Evolutionary conservation across 1,140 invertebrate genomes (phyloP).

Genomic region (Drosophila orena): DNA sequence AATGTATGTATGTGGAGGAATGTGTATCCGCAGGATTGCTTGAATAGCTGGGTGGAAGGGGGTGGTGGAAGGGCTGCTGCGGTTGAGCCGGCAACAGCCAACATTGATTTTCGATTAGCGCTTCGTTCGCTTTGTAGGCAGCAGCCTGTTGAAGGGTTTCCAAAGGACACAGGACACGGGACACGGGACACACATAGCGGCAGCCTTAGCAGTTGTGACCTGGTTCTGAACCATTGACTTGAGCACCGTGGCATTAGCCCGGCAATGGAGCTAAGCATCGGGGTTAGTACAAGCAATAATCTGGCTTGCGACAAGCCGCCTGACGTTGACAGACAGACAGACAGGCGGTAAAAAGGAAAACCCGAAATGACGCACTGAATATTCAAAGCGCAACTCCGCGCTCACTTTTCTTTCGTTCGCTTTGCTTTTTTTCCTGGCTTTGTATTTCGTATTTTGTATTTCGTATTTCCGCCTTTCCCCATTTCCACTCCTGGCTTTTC

Average conservation of each 20-base stretch:
- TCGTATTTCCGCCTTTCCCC: conserved; percentile 26
- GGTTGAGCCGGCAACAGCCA: conserved; percentile 34
- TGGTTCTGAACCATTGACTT: conserved; percentile 72
- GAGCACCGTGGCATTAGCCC: conserved; percentile 52
- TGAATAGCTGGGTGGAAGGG: neutral
- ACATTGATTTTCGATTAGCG: conserved; percentile 79
- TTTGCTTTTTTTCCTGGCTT: conserved; percentile 17
- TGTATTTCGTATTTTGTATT: conserved; percentile 40
- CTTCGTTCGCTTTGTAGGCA: conserved; percentile 23
- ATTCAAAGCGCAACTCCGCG: conserved; percentile 75
- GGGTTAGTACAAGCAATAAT: conserved; percentile 68
- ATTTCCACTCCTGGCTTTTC: conserved; percentile 39
- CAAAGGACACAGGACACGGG: conserved; percentile 1
- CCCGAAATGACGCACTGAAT: conserved; percentile 77
- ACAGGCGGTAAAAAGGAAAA: conserved; percentile 39
- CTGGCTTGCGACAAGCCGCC: conserved; percentile 61
- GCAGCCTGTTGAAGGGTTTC: conserved; percentile 54
- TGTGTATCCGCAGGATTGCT: conserved; percentile 47
- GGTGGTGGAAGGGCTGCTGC: conserved; percentile 7
- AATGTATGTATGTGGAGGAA: conserved; percentile 59
- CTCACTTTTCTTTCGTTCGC: conserved; percentile 32
- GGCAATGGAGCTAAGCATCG: neutral
- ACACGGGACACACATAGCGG: conserved; percentile 24
- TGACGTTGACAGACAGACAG: conserved; percentile 55
- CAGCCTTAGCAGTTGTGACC: conserved; percentile 60